phyloP scores from a whole-genome alignment of 2,888 invertebrate species.

The Drosophila ustulata region DNA sequence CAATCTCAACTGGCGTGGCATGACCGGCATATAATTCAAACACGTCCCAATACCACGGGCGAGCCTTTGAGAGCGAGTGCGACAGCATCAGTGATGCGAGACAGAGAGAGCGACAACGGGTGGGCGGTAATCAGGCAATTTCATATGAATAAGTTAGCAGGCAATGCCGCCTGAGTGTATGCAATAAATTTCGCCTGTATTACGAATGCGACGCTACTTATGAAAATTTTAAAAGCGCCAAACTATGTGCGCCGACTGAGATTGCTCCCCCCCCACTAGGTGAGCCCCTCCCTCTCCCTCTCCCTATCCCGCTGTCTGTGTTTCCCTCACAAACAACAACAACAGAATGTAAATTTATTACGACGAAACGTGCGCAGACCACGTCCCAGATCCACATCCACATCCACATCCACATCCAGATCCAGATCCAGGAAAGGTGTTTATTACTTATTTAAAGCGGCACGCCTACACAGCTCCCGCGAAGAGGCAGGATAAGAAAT shows the following conservation, averaged over 20 bases:
- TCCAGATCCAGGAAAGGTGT: constrained; percentile 55
- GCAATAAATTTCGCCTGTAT: constrained; percentile 76
- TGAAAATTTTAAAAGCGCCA: constrained; percentile 76
- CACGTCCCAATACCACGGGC: constrained; percentile 68
- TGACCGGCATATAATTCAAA: constrained; percentile 78
- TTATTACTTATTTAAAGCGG: constrained; percentile 75
- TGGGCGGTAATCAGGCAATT: constrained; percentile 76
- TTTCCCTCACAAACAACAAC: constrained; percentile 11
- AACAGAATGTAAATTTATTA: constrained; percentile 72
- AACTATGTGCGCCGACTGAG: constrained; percentile 71
- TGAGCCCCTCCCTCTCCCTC: background rate
- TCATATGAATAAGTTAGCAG: constrained; percentile 78
- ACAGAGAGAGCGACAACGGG: constrained; percentile 23
- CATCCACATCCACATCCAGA: too few relatives aligned
- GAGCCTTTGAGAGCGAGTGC: constrained; percentile 4
- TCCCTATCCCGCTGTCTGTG: background rate
- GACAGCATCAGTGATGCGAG: background rate
- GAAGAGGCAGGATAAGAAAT: constrained; percentile 10
- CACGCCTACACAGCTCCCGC: constrained; percentile 30
- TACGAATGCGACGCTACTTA: constrained; percentile 69
- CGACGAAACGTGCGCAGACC: constrained; percentile 43
- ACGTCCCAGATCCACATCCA: constrained; percentile 11
- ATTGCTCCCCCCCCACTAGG: constrained; percentile 41
- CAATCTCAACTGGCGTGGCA: constrained; percentile 52
- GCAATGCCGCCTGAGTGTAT: constrained; percentile 69